These are phyloP conservation scores for Venustoraphidia nigricollis DNA, from an alignment of 2,888 invertebrate species.

Conservation along the genomic window DNA sequence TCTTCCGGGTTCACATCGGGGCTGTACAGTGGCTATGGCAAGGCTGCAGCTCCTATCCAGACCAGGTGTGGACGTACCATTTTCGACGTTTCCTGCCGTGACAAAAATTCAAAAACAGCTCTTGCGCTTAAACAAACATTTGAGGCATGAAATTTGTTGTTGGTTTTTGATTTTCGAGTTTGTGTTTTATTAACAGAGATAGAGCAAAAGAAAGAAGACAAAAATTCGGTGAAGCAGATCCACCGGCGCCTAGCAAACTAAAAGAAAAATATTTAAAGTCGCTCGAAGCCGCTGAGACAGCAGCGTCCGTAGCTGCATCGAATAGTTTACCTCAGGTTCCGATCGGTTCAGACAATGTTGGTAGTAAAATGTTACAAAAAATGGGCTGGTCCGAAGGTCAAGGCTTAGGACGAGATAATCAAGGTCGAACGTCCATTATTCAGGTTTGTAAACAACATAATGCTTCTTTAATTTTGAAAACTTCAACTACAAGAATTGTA, in stretches of 20 bases:
- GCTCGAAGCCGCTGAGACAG: slow-evolving; percentile 29
- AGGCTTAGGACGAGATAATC: slow-evolving; percentile 85
- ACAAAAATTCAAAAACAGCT: too few species aligned
- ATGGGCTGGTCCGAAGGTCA: slow-evolving; percentile 99
- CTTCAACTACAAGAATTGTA: not conserved
- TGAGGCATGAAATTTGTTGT: too few species aligned
- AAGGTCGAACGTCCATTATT: slow-evolving; percentile 85
- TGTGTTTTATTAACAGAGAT: slow-evolving; percentile 49
- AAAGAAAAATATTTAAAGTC: slow-evolving; percentile 57
- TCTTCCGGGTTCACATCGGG: too few species aligned
- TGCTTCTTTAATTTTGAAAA: not conserved
- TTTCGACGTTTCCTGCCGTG: too few species aligned
- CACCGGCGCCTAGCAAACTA: slow-evolving; percentile 54
- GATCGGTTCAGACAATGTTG: slow-evolving; percentile 79
- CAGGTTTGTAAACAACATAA: slow-evolving; percentile 42
- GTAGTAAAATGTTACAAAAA: slow-evolving; percentile 87
- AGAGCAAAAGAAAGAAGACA: slow-evolving; percentile 88
- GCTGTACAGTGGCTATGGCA: too few species aligned
- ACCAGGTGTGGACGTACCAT: too few species aligned
- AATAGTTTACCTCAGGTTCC: slow-evolving; percentile 27
- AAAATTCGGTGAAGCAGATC: slow-evolving; percentile 82
- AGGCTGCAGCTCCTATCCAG: too few species aligned
- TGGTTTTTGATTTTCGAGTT: too few species aligned
- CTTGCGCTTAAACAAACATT: slow-evolving; percentile 25
- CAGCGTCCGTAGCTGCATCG: slow-evolving; percentile 38